Conservation (phyloP, 2,113 vertebrate species). For the Sitta europaea region DNA sequence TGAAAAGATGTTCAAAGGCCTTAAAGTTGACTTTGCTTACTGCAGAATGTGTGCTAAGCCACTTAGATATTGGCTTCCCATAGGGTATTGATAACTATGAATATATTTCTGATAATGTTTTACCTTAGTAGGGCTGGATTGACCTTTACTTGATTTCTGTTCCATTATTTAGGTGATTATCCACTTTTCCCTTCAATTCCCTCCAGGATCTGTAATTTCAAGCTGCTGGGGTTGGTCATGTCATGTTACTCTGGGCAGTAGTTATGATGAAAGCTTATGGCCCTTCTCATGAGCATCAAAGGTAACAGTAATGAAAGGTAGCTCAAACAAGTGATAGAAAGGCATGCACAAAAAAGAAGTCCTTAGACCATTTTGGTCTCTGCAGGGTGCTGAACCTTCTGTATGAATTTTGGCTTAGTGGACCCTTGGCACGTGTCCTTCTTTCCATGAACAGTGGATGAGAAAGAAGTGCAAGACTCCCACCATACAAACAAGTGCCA, state of each 20-base stretch:
- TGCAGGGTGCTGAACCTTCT: background rate
- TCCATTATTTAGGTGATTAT: background rate
- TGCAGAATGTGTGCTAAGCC: background rate
- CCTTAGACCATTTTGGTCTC: background rate
- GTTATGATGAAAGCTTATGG: background rate
- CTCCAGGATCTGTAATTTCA: background rate
- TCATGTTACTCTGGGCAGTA: background rate
- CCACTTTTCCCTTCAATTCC: background rate
- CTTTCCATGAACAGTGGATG: background rate
- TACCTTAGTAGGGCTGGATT: background rate
- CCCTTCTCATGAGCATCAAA: background rate
- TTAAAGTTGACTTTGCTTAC: background rate
- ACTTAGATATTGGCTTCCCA: background rate
- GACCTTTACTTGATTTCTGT: background rate
- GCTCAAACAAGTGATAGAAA: background rate
- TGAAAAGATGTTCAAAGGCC: background rate
- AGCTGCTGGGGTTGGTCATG: background rate
- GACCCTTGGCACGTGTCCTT: fast-evolving
- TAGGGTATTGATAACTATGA: background rate
- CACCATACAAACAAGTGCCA: background rate
- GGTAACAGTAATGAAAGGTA: background rate
- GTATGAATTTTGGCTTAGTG: background rate
- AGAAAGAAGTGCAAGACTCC: background rate
- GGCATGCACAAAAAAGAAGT: background rate
- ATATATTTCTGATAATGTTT: background rate